A percentile compares a stretch with the other conserved stretches of the same genome.
Conservation (phyloP, 92 coral and sea anemone genomes). For the Phymanthus crucifer region DNA sequence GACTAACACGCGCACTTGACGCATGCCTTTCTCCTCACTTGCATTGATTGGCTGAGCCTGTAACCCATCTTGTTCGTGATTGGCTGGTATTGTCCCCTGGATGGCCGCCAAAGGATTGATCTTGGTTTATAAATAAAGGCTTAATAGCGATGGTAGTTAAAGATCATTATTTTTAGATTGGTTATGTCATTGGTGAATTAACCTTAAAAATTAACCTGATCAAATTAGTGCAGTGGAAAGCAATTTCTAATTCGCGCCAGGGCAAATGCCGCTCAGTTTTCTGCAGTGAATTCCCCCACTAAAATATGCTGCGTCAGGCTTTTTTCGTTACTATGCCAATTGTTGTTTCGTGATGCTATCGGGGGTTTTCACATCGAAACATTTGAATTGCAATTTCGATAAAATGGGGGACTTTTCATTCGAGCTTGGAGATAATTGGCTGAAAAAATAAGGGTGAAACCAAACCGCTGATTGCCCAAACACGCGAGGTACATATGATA, state of each 20-base stretch:
- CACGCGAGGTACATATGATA: not conserved
- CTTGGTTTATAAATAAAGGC: conserved; percentile 25
- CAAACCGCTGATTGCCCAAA: not conserved
- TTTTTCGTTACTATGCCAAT: conserved; percentile 3
- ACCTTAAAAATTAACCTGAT: conserved; percentile 16
- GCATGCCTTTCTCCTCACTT: conserved; percentile 1
- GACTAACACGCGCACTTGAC: conserved; percentile 22
- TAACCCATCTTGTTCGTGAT: not conserved
- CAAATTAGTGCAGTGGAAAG: not conserved
- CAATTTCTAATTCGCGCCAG: not conserved
- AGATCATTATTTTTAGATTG: conserved; percentile 37
- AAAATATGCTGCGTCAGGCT: conserved; percentile 20
- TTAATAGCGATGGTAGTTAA: not conserved
- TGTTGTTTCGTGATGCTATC: not conserved
- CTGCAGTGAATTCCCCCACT: not conserved
- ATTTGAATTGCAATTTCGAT: not conserved
- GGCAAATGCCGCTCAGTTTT: not conserved
- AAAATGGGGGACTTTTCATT: not conserved
- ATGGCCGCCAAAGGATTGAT: conserved; percentile 20
- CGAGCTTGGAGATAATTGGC: not conserved
- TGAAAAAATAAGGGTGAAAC: not conserved
- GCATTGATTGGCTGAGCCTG: conserved; percentile 16
- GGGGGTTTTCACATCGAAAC: conserved; percentile 3
- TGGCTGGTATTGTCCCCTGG: conserved; percentile 14
- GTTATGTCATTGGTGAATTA: conserved; percentile 4